Evolutionary conservation across 2,797 vertebrate genomes (phyloP), one percentile per base, ranked within the genome.

Genomic region (Danionella dracula): DNA sequence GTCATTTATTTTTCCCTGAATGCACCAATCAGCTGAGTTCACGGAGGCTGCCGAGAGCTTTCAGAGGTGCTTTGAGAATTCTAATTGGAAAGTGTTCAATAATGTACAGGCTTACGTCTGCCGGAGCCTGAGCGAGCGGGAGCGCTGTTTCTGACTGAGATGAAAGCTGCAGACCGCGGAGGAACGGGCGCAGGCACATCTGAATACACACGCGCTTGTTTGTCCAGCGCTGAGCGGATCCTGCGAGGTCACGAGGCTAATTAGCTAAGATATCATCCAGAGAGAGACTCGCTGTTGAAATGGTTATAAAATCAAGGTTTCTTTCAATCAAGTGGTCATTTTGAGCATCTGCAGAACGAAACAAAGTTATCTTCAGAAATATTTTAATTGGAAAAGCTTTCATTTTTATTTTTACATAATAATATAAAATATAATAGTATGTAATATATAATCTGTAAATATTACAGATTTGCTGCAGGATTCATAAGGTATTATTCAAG

Each of bases 61-160:
- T 48, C 53, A 53, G 40, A 49, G 41, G 49, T 60, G 74, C 71
- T 78, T 40, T 2, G 32, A 68, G 76, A 83, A 78, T 77, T 78
- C 75, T 80, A 83, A 88, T 83, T 80, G 80, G 80, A 76, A 77
- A 79, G 74, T 81, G 81, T 85, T 86, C 79, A 85, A 77, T 87
- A 82, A 84, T 72, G 74, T 75, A 51, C 38, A 78, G 62, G 38
- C 58, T 49, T 70, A 66, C 31, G 38, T 63, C 44, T 45, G 37
- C 50, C 27, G 19, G 31, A 53, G 45, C 44, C 31, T 16, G 17
- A 70, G 20, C 42, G 37, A 50, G 29, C 38, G 16, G 13, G 5
- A n/a, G 13, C 8, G 13, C 29, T 70, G 49, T 66, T 72, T 65
- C 32, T 32, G 23, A 32, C 31, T 65, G 13, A 16, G 31, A 53